Percentiles rank a stretch among this genome's conserved stretches.
Conservation (phyloP, 2,888 invertebrate species). For the Candidula unifasciata region DNA sequence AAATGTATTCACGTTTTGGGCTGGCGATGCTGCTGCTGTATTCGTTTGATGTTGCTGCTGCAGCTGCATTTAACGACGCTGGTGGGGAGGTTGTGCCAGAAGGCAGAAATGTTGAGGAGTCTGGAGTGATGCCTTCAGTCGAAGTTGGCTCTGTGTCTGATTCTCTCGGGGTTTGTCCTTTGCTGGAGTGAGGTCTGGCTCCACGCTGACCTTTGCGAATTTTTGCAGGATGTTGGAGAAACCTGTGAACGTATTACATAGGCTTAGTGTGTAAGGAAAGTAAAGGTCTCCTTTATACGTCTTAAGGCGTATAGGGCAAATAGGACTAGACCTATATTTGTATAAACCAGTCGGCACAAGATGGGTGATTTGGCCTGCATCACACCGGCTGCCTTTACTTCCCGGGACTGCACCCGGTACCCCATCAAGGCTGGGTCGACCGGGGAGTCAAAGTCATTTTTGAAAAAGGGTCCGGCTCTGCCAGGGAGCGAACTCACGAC, state of each 20-base stretch:
- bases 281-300: no score
- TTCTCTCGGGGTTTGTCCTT: neutral
- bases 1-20: conserved; percentile 2
- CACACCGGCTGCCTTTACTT: no score
- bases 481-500: no score
- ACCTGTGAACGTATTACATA: conserved; percentile 81
- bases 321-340: no score
- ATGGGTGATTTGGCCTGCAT: no score
- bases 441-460: no score
- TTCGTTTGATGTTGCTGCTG: neutral
- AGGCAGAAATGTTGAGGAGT: neutral
- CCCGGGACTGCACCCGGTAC: no score
- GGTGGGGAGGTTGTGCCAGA: neutral
- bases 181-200: conserved; percentile 67
- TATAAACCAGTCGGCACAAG: no score
- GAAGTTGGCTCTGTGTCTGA: conserved; percentile 13
- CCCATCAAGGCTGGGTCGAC: no score
- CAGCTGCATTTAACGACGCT: neutral
- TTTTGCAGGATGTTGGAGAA: conserved; percentile 93
- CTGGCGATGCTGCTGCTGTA: neutral
- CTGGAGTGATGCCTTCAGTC: neutral
- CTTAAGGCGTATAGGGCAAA: no score
- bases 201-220: conserved; percentile 87
- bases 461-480: no score
- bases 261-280: neutral